Conservation (phyloP, 2,888 invertebrate genomes). For the Drosophila percnosoma region DNA sequence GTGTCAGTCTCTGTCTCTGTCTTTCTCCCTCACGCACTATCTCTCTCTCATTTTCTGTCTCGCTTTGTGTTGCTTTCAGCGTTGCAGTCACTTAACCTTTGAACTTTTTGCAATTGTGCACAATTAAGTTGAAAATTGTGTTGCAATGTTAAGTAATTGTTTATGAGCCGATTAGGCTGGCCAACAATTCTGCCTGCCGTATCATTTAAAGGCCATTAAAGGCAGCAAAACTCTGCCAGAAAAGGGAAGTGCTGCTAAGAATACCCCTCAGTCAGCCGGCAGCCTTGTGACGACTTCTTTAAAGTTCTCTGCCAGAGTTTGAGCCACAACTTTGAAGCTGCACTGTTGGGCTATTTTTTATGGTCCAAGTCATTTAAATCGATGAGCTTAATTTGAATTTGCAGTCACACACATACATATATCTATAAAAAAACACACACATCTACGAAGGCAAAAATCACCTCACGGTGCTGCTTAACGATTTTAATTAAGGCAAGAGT, state of each 20-base stretch:
- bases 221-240: constrained; percentile 21
- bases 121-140: constrained; percentile 72
- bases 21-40: constrained; percentile 9
- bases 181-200: constrained; percentile 39
- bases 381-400: constrained; percentile 71
- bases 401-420: constrained; percentile 29
- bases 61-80: constrained; percentile 21
- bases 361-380: constrained; percentile 59
- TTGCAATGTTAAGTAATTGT: constrained; percentile 74
- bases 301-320: background rate
- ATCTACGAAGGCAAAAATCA: constrained; percentile 9
- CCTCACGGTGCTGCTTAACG: constrained; percentile 61
- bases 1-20: constrained; percentile 7
- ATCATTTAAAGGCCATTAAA: constrained; percentile 42
- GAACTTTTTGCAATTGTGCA: constrained; percentile 71
- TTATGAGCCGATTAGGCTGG: constrained; percentile 65
- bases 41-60: background rate
- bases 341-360: constrained; percentile 7
- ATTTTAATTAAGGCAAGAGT: constrained; percentile 73
- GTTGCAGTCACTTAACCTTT: constrained; percentile 72
- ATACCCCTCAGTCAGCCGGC: background rate
- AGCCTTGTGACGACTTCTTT: background rate
- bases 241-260: constrained; percentile 1
- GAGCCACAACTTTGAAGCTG: constrained; percentile 3
- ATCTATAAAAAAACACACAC: constrained; percentile 5